Percentiles rank a stretch among this genome's conserved stretches.
These are phyloP conservation scores for Drosophila algonquin DNA, from an alignment of 2,888 invertebrate genomes.

Conservation along the genomic window DNA sequence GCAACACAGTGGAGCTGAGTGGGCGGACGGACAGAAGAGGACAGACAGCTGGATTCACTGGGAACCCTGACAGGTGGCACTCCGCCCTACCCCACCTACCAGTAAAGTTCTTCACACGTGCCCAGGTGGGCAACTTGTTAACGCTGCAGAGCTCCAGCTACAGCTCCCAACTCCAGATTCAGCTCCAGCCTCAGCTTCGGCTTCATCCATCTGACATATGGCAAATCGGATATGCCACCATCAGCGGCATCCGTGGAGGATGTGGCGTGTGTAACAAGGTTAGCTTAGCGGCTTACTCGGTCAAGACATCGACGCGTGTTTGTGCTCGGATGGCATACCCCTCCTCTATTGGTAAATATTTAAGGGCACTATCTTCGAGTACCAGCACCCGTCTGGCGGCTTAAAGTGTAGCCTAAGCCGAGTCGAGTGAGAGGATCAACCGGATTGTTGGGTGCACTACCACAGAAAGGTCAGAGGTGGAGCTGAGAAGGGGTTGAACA, in stretches of 20 bases:
- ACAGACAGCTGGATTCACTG: conserved; percentile 10
- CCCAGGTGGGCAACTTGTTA: conserved; percentile 51
- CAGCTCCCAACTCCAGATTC: background rate
- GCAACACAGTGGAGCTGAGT: conserved; percentile 48
- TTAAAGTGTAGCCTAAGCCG: conserved; percentile 60
- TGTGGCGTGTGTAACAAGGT: conserved; percentile 53
- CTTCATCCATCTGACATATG: conserved; percentile 47
- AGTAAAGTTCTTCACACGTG: conserved; percentile 44
- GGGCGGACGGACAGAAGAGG: conserved; percentile 2
- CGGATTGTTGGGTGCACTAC: conserved; percentile 3
- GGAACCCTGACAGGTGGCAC: conserved; percentile 33
- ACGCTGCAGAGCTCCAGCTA: conserved; percentile 19
- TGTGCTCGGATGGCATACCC: background rate
- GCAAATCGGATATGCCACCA: conserved; percentile 41
- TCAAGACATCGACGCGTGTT: conserved; percentile 35
- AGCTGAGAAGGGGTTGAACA: conserved; percentile 8
- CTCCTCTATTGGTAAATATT: conserved; percentile 55
- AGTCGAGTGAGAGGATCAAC: conserved; percentile 32
- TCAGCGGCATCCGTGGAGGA: conserved; percentile 23
- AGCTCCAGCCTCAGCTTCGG: conserved; percentile 20
- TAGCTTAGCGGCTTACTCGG: conserved; percentile 72
- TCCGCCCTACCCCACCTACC: background rate
- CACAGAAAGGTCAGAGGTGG: background rate
- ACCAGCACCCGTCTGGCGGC: conserved; percentile 3
- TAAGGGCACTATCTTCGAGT: conserved; percentile 16